Conservation (phyloP, 2,113 vertebrate species). For the Microtus montanus region DNA sequence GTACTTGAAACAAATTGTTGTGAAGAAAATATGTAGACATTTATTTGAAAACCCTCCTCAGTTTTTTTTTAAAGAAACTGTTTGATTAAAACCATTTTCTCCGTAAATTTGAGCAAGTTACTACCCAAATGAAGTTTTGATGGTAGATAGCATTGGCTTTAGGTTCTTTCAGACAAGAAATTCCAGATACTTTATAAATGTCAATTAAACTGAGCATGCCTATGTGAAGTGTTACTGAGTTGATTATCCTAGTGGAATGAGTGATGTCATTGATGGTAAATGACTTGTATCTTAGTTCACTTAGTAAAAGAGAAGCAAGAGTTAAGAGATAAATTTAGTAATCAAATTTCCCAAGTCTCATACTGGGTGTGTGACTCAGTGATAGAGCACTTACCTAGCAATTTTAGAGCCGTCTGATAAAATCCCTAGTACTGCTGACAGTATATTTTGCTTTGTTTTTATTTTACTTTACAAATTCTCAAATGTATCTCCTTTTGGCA, state of each 20-base stretch:
- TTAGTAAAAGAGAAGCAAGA: neutral
- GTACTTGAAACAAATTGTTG: conserved; percentile 85
- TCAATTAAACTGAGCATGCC: conserved; percentile 50
- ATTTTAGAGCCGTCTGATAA: neutral
- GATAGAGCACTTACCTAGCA: neutral
- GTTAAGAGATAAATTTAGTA: neutral
- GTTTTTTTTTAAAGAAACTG: conserved; percentile 16
- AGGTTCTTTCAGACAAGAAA: conserved; percentile 62
- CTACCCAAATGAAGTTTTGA: conserved; percentile 19
- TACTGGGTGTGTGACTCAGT: neutral
- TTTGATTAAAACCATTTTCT: conserved; percentile 1
- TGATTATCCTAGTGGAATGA: conserved; percentile 54
- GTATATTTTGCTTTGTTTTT: neutral
- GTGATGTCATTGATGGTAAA: neutral
- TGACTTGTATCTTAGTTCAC: conserved; percentile 49
- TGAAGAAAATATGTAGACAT: conserved; percentile 77
- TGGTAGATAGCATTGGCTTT: neutral
- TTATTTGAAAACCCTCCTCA: conserved; percentile 69
- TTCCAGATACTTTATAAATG: conserved; percentile 56
- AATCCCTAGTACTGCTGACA: neutral
- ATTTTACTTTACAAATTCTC: neutral
- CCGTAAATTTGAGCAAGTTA: conserved; percentile 31
- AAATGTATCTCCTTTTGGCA: too few species aligned
- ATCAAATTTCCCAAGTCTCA: neutral
- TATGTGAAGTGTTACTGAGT: conserved; percentile 53